These are phyloP conservation scores for Netelia melanura DNA, from an alignment of 2,888 invertebrate species.

Conservation along the genomic window DNA sequence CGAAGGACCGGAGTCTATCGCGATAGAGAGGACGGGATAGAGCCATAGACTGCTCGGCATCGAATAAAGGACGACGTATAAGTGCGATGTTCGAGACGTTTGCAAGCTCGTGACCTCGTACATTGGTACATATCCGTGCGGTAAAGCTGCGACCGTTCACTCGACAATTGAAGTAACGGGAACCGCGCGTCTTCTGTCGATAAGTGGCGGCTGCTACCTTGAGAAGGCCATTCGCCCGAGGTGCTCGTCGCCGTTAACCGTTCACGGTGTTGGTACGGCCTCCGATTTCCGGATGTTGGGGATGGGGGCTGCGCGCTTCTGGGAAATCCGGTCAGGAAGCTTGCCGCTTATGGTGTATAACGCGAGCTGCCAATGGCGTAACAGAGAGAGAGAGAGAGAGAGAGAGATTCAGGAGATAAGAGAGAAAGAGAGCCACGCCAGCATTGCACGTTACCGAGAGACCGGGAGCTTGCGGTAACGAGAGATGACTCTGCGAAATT, in stretches of 20 bases:
- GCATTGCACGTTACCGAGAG: constrained; percentile 42
- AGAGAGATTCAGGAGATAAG: background rate
- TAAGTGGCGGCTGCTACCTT: constrained; percentile 40
- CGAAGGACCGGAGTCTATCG: background rate
- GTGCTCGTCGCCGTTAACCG: constrained; percentile 11
- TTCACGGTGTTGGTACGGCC: constrained; percentile 33
- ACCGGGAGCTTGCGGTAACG: constrained; percentile 50
- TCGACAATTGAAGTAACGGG: constrained; percentile 43
- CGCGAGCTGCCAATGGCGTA: constrained; percentile 32
- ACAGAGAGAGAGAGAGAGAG: constrained; percentile 47
- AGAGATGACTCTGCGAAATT: constrained; percentile 69
- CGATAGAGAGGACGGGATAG: constrained; percentile 31
- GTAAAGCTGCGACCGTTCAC: constrained; percentile 44
- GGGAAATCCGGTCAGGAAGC: constrained; percentile 53
- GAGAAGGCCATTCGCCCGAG: constrained; percentile 38
- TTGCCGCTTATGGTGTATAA: constrained; percentile 34
- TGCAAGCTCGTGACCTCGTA: constrained; percentile 16
- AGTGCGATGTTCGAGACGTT: constrained; percentile 17
- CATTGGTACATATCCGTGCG: background rate
- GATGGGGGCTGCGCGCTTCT: constrained; percentile 11
- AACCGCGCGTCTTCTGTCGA: constrained; percentile 39
- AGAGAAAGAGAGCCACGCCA: constrained; percentile 25
- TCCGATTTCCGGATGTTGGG: constrained; percentile 50
- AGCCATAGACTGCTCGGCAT: constrained; percentile 25
- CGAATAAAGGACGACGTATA: constrained; percentile 39